Percentiles rank a stretch among this genome's conserved stretches.
These are phyloP conservation scores for Corythornis madagascariensis DNA, from an alignment of 2,113 vertebrate genomes.

Conservation along the genomic window DNA sequence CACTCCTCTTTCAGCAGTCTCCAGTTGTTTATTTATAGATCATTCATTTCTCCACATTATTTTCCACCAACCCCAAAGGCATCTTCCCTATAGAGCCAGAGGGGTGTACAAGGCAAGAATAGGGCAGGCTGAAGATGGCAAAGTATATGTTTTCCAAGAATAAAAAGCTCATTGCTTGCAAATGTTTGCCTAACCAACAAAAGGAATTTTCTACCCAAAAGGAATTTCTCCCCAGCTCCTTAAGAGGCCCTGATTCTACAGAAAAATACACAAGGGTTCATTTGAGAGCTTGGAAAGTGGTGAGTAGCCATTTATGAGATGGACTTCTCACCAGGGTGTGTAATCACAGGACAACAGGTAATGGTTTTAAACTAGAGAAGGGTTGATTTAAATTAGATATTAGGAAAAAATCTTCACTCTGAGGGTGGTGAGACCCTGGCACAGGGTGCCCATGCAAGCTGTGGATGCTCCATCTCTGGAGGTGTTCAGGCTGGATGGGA, in stretches of 20 bases:
- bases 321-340: background rate
- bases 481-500: background rate
- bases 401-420: background rate
- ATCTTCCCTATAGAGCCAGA: background rate
- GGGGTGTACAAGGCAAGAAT: background rate
- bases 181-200: background rate
- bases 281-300: background rate
- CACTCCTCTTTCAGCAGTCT: slow-evolving; percentile 1
- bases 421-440: background rate
- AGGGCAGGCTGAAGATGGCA: background rate
- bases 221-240: background rate
- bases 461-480: background rate
- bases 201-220: background rate
- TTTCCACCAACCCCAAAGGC: background rate
- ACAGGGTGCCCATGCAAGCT: background rate
- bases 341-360: background rate
- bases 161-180: background rate
- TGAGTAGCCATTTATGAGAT: background rate
- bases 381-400: background rate
- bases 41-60: background rate
- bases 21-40: slow-evolving; percentile 44
- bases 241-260: background rate
- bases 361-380: background rate
- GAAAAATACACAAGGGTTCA: background rate
- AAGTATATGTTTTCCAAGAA: background rate